Percentiles rank a stretch among this genome's conserved stretches.
These are phyloP conservation scores for Stigmatopora argus DNA, from an alignment of 2,113 vertebrate species.

Conservation along the genomic window DNA sequence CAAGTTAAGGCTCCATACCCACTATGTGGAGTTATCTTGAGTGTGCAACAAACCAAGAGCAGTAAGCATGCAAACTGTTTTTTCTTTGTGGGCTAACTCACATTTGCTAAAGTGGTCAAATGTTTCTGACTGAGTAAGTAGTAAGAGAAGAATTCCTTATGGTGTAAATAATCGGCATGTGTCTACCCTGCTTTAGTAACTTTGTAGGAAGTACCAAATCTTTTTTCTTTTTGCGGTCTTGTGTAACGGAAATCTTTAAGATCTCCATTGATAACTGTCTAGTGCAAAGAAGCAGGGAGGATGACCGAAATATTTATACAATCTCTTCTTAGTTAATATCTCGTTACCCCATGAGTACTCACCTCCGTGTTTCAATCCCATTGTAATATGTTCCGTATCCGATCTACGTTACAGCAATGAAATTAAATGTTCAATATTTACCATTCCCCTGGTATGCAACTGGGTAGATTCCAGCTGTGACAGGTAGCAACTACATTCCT, in stretches of 20 bases:
- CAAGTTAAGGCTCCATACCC: too few species aligned
- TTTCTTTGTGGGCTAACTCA: neutral
- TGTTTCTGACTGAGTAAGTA: too few species aligned
- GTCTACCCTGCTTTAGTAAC: neutral
- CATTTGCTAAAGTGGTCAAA: too few species aligned
- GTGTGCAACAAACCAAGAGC: too few species aligned
- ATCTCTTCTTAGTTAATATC: slow-evolving; percentile 47
- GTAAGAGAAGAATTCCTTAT: too few species aligned
- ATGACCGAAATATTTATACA: slow-evolving; percentile 64
- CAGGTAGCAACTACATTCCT: slow-evolving; percentile 64
- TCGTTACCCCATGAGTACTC: slow-evolving; percentile 26
- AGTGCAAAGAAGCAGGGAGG: slow-evolving; percentile 39
- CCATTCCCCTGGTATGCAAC: slow-evolving; percentile 65
- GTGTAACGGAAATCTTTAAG: neutral
- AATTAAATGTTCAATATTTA: slow-evolving; percentile 73
- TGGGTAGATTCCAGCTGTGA: slow-evolving; percentile 60
- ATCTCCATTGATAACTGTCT: neutral
- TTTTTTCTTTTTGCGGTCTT: neutral
- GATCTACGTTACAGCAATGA: slow-evolving; percentile 61
- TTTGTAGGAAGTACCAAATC: neutral
- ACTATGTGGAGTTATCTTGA: too few species aligned
- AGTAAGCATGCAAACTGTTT: too few species aligned
- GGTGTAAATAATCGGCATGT: neutral
- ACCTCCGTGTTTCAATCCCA: slow-evolving; percentile 32
- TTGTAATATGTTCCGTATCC: slow-evolving; percentile 46